Conservation (phyloP, 2,888 invertebrate genomes). For the Melipona beecheii region DNA sequence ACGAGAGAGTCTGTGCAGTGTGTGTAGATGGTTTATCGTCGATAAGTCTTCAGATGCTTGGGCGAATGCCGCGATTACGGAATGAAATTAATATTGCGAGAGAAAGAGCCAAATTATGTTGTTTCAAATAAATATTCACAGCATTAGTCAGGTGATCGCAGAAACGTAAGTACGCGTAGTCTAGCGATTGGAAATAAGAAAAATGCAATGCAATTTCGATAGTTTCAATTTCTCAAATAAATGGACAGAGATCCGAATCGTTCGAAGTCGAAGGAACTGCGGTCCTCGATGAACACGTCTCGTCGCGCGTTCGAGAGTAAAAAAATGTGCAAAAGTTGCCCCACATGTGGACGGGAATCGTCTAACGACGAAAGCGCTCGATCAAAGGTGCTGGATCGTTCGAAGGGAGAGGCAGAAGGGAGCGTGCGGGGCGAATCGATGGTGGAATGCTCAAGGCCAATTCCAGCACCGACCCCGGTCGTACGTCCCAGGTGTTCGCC, state of each 20-base stretch:
- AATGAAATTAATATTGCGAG: too few relatives aligned
- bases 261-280: neutral
- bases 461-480: constrained; percentile 56
- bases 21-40: too few relatives aligned
- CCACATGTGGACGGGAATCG: neutral
- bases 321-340: neutral
- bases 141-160: too few relatives aligned
- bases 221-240: too few relatives aligned
- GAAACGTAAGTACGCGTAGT: too few relatives aligned
- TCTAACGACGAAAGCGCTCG: constrained; percentile 8
- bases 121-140: too few relatives aligned
- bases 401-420: constrained; percentile 15
- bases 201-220: neutral
- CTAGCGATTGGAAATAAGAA: too few relatives aligned
- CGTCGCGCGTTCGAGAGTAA: neutral
- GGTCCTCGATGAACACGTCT: neutral
- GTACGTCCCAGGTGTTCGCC: constrained; percentile 74
- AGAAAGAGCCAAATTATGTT: too few relatives aligned
- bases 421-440: constrained; percentile 54
- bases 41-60: too few relatives aligned
- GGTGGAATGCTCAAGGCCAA: constrained; percentile 66
- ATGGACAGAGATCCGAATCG: neutral
- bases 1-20: too few relatives aligned
- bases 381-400: constrained; percentile 1
- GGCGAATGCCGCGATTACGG: too few relatives aligned